Conservation (phyloP, 2,888 invertebrate genomes). For the Phytoseiulus persimilis region DNA sequence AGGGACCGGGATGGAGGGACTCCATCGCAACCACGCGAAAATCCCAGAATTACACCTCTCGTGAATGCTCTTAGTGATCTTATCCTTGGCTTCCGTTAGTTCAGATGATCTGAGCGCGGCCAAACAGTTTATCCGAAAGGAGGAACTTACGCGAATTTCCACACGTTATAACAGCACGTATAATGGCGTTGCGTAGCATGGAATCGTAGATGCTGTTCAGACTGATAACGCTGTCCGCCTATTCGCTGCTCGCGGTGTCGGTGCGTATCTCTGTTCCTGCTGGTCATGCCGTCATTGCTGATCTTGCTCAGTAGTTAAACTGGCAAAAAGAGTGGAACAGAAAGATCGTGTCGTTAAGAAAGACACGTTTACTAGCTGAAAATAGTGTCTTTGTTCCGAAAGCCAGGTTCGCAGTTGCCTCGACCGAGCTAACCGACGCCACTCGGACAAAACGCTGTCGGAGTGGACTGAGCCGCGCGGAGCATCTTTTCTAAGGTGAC, state of each 20-base stretch:
- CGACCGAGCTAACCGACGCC: too few relatives aligned
- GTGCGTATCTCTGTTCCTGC: neutral
- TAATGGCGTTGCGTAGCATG: neutral
- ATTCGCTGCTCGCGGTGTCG: neutral
- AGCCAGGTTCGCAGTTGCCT: too few relatives aligned
- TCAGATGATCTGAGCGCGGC: neutral
- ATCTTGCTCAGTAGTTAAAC: neutral
- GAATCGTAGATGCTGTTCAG: neutral
- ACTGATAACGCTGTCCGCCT: neutral
- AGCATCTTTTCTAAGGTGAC: too few relatives aligned
- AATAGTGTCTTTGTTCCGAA: too few relatives aligned
- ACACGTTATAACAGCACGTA: neutral
- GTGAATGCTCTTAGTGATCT: neutral
- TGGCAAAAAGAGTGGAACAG: neutral
- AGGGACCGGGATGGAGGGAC: neutral
- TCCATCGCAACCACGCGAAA: neutral
- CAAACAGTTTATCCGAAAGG: neutral
- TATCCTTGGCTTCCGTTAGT: neutral
- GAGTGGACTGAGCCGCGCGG: too few relatives aligned
- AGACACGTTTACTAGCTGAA: neutral
- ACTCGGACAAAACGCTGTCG: too few relatives aligned
- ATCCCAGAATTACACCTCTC: neutral
- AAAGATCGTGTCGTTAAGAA: neutral
- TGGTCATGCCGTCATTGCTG: neutral
- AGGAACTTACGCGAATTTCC: neutral